Evolutionary conservation across 2,113 vertebrate species (phyloP), one percentile per base, ranked within the genome.

Genomic region (Ceuthmochares aereus): DNA sequence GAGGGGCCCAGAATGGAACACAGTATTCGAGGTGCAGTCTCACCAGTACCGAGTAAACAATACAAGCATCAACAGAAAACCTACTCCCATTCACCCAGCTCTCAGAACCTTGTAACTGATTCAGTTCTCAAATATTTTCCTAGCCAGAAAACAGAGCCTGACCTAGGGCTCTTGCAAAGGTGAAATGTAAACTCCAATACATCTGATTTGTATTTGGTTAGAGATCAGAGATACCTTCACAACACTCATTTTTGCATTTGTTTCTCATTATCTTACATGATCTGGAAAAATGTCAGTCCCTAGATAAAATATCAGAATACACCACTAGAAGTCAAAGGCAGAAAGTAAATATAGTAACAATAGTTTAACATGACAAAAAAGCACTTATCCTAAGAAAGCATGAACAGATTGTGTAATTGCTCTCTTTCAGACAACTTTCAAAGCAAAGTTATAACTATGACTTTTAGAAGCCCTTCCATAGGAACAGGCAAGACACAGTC

Each of bases 31-130:
- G n/a, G n/a, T n/a, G n/a, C n/a, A n/a, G n/a, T n/a, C n/a, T n/a
- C n/a, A n/a, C n/a, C n/a, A n/a, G n/a, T n/a, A n/a, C n/a, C n/a
- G n/a, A n/a, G n/a, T n/a, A n/a, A n/a, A 74, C 27, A 10, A 80
- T 47, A 84, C 59, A 89, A 69, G 21, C 64, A 90, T 75, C 69
- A 81, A 91, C 18, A 75, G 47, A 87, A 89, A 82, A 63, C 14
- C 49, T 72, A 21, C 11, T 84, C 2, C 1, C 52, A 52, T 74
- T 90, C 72, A 36, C 32, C 42, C 43, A 89, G 47, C n/a, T n/a
- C 60, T 78, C 55, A 59, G 20, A 93, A 81, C 40, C 18, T 63
- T 26, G 66, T 34, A 89, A 51, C 23, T 68, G 52, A 81, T 77
- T 77, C 26, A 47, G 34, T 83, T 74, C 55, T 67, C 58, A 63